phyloP scores from a whole-genome alignment of 2,113 vertebrate species.

The Chamaetylas fuelleborni region DNA sequence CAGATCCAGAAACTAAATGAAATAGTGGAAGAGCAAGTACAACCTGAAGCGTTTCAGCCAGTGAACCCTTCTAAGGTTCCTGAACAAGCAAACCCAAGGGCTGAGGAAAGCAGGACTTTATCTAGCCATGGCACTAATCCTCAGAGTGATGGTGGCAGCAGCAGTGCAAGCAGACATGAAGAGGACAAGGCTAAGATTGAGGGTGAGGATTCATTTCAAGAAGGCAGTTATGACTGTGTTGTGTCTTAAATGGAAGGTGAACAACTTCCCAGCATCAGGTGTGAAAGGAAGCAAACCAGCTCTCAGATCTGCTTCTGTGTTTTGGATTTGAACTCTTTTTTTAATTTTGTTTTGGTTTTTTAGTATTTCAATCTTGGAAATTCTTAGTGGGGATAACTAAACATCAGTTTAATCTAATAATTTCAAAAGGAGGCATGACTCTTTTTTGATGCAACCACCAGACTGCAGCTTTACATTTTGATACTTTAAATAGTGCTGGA shows the following conservation, averaged over 20 bases:
- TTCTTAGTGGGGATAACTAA: slow-evolving; percentile 57
- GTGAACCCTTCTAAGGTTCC: slow-evolving; percentile 76
- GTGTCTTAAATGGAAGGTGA: slow-evolving; percentile 79
- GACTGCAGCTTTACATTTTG: slow-evolving; percentile 39
- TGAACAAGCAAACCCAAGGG: slow-evolving; percentile 72
- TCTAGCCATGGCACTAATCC: slow-evolving; percentile 70
- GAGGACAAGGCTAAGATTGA: slow-evolving; percentile 74
- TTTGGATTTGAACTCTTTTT: neutral
- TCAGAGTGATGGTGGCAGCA: slow-evolving; percentile 74
- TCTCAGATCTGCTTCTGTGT: slow-evolving; percentile 12
- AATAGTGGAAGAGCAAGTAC: slow-evolving; percentile 80
- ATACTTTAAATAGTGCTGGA: neutral
- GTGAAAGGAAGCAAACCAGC: slow-evolving; percentile 56
- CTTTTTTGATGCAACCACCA: neutral
- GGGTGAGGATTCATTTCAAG: slow-evolving; percentile 81
- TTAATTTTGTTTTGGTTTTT: neutral
- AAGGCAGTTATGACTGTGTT: slow-evolving; percentile 89
- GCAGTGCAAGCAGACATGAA: slow-evolving; percentile 62
- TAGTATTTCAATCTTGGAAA: slow-evolving; percentile 10
- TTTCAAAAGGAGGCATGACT: slow-evolving; percentile 33
- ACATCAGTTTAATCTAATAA: slow-evolving; percentile 30
- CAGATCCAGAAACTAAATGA: slow-evolving; percentile 90
- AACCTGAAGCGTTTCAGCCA: slow-evolving; percentile 90
- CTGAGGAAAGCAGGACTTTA: slow-evolving; percentile 81
- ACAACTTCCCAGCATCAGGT: slow-evolving; percentile 42